phyloP scores from a whole-genome alignment of 2,113 vertebrate genomes.

The Myotis brandtii region DNA sequence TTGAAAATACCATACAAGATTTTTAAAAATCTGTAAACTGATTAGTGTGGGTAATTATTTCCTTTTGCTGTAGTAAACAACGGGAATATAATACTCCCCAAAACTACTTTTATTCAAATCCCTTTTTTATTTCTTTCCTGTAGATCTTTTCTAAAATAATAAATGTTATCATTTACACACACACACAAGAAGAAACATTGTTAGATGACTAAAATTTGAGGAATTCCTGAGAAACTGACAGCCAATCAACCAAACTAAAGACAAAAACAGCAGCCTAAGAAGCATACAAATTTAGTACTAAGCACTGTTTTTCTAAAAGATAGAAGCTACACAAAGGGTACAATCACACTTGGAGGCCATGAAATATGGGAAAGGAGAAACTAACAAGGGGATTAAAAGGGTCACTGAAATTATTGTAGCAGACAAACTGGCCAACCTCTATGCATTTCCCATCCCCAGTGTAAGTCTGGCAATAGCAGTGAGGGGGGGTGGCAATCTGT shows the following conservation, averaged over 20 bases:
- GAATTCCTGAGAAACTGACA: not conserved
- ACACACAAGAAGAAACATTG: not conserved
- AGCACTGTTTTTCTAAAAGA: not conserved
- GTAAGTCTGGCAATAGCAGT: not conserved
- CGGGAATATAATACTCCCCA: not conserved
- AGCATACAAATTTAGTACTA: not conserved
- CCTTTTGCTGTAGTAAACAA: not conserved
- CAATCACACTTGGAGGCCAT: not conserved
- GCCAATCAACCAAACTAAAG: not conserved
- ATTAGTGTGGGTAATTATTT: not conserved
- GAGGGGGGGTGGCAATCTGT: not conserved
- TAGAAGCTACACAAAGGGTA: not conserved
- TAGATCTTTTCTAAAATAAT: conserved; percentile 37
- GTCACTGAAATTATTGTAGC: not conserved
- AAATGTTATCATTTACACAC: not conserved
- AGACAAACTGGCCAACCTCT: not conserved
- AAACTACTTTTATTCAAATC: not conserved
- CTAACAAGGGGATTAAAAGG: not conserved
- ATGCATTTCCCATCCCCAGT: not conserved
- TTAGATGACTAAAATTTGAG: not conserved
- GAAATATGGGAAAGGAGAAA: not conserved
- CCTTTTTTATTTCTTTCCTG: not conserved
- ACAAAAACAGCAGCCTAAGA: not conserved
- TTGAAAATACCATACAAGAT: not conserved
- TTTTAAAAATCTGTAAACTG: conserved; percentile 34